phyloP scores from a whole-genome alignment of 2,797 vertebrate species.

The Eremophila alpestris region DNA sequence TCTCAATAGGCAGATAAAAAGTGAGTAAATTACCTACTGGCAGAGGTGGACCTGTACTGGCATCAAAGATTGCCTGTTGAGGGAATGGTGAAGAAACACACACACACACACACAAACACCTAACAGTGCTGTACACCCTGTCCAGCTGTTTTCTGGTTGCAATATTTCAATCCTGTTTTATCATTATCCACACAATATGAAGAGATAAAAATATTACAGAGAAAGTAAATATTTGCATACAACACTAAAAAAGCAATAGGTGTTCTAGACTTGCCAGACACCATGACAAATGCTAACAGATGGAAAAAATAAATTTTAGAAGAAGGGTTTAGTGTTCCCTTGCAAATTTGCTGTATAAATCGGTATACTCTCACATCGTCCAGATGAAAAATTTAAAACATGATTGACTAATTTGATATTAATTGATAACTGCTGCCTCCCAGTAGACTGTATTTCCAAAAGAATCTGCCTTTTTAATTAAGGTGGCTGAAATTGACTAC shows the following conservation, averaged over 20 bases:
- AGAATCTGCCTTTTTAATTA: background rate
- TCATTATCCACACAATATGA: background rate
- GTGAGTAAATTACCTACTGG: background rate
- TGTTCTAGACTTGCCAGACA: background rate
- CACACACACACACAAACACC: accelerated
- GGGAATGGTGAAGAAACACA: background rate
- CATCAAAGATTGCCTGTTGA: background rate
- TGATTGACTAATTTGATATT: background rate
- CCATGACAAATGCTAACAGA: background rate
- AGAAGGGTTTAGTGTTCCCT: background rate
- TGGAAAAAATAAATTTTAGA: background rate
- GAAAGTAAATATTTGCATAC: background rate
- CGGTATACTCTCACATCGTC: background rate
- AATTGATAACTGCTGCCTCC: background rate
- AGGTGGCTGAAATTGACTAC: background rate
- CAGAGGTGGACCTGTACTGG: background rate
- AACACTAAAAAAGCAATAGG: background rate
- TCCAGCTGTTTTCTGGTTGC: background rate
- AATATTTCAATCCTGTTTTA: background rate
- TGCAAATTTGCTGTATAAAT: background rate
- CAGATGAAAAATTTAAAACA: background rate
- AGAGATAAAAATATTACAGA: background rate
- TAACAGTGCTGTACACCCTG: background rate
- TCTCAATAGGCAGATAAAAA: background rate
- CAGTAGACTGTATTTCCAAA: background rate